Base-by-base conservation (phyloP, 2,888 invertebrate species). In the Netelia fuscicornis region DNA sequence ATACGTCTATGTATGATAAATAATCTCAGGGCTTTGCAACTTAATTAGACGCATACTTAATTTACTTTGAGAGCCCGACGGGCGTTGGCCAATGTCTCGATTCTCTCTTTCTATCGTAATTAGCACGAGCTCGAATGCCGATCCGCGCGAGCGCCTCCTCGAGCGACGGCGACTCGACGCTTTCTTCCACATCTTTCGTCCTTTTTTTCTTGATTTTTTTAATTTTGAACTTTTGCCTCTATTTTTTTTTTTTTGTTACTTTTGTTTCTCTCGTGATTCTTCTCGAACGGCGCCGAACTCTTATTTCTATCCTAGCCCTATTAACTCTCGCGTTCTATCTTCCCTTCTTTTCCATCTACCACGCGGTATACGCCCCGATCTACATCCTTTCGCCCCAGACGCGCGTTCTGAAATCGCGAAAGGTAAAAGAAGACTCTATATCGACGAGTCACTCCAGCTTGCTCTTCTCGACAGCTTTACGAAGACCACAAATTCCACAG, bases 21-120 rank as follows among this genome's bases (percentile, higher is more conserved):
- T 9, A 20, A 23, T 58, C 58, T 85, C 86, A 86, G 58, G 82
- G 81, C 62, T 64, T 54, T 44, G 80, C 64, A 90, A 89, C 91
- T 92, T 92, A 92, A 92, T 92, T 92, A 92, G 92, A 91, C 88
- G 89, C 13, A 48, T 90, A 90, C 91, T 92, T 92, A 91, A 92
- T 92, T 92, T 90, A 90, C 89, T 91, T 89, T 86, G 85, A 62
- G 62, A 56, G 56, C 54, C 65, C 78, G 25, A 25, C 30, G 60
- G 65, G 20, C 79, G 70, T 70, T 81, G 78, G 37, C 86, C 82
- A 75, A 81, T 83, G 79, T 72, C 85, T 83, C 60, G 78, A 72
- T 83, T 81, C 72, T 20, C 65, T 70, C 56, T 60, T 64, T 74
- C 81, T 74, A 74, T 89, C 90, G 92, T 92, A 92, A 92, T 92